Evolutionary conservation across 2,113 vertebrate species (phyloP), one percentile per base, ranked within the genome.

Genomic region (Epinephelus cyanopodus): DNA sequence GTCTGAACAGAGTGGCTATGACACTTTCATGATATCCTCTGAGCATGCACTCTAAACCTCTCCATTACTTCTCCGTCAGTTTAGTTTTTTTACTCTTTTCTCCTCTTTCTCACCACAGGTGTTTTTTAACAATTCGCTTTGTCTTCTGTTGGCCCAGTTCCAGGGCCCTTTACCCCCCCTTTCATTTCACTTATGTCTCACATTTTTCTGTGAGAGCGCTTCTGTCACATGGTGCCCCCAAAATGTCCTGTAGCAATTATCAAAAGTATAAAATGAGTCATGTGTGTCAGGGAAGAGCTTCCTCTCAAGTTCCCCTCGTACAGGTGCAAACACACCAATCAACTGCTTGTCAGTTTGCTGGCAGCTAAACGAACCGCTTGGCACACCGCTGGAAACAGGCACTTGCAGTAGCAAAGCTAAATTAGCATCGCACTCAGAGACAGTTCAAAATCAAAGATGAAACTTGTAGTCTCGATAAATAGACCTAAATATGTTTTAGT

Each of bases 1-100:
- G 89, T 86, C 71, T 87, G 82, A 84, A 80, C 66, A 79, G 70
- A 83, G 82, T 56, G 81, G 81, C 87, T 88, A 52, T 89, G 89
- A 91, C 90, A 90, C 75, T 85, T 61, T 78, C 81, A 80, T 88
- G 89, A 93, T 90, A 89, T 85, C 86, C 81, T 91, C 79, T 87
- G 85, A 91, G 83, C 76, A 81, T 29, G 52, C 79, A 67, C 47
- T 80, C 64, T 72, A 83, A 81, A 66, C 78, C 81, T 76, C 66
- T 84, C 81, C 79, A 87, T 91, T 80, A 82, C 79, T 90, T 70
- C 82, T 45, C 42, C 58, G 58, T 86, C 72, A 45, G 12, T 75
- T 83, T 37, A 29, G 29, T 37, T 37, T 37, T 65, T 66, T n/a
- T 27, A 25, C 63, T 70, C 45, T 66, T 53, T 64, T 45, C 70